Conservation (phyloP, 2,797 vertebrate genomes). For the Poecile montanus region DNA sequence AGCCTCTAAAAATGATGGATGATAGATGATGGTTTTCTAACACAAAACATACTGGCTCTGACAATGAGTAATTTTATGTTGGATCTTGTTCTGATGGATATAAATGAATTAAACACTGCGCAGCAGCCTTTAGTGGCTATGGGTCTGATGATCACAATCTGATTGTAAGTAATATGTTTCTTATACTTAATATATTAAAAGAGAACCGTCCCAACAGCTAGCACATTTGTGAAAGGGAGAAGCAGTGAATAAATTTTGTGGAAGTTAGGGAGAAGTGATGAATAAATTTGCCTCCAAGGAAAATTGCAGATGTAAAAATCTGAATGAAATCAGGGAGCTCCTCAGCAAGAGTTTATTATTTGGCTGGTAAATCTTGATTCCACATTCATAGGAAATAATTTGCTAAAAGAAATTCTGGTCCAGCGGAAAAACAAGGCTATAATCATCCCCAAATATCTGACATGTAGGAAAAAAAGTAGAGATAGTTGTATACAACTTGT, state of each 20-base stretch:
- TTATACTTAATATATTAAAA: conserved; percentile 39
- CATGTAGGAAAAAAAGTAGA: not conserved
- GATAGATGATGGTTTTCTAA: conserved; percentile 53
- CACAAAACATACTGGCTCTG: conserved; percentile 51
- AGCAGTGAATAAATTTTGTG: conserved; percentile 22
- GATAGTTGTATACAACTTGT: not conserved
- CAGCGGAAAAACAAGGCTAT: not conserved
- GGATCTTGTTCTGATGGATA: conserved; percentile 25
- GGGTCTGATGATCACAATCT: not conserved
- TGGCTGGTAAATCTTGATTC: conserved; percentile 5
- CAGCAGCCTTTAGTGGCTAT: conserved; percentile 19
- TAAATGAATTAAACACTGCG: conserved; percentile 2
- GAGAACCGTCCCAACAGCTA: not conserved
- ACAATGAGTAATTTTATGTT: conserved; percentile 52
- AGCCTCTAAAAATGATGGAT: conserved; percentile 62
- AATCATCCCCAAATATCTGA: not conserved
- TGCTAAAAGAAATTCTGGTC: not conserved
- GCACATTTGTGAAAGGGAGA: not conserved
- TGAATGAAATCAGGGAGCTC: conserved; percentile 37
- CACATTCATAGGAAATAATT: conserved; percentile 1
- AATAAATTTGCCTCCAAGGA: conserved; percentile 22
- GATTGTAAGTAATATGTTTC: conserved; percentile 15
- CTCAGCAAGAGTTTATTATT: conserved; percentile 15
- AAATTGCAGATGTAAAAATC: not conserved
- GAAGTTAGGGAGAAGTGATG: conserved; percentile 3